Evolutionary conservation across 2,113 vertebrate species (phyloP), one percentile per base, ranked within the genome.

Genomic region (Cairina moschata): DNA sequence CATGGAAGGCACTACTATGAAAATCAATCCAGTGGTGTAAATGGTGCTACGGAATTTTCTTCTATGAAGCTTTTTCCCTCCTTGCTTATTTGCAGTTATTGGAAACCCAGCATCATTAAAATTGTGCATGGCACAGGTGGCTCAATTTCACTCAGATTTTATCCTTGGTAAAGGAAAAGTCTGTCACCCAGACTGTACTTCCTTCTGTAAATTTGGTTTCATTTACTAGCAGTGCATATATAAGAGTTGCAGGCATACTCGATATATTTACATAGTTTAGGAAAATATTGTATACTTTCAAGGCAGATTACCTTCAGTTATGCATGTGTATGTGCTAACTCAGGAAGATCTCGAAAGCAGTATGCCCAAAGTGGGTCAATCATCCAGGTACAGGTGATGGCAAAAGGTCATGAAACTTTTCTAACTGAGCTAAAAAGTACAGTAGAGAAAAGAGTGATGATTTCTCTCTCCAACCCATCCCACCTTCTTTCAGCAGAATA

Each of bases 321-420:
- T 38, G 4, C 9, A 55, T 8, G 3, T 4, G 0, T n/a, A 42
- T 29, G 23, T 56, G 25, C 15, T 60, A 36, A 74, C 6, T 60
- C 4, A 2, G 26, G 31, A 87, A 73, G 28, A 25, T 36, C 16
- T 4, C 68, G 56, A 59, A 86, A 40, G 55, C 32, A 44, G 4
- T 20, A 31, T 0, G 0, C 12, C n/a, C 29, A 38, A 68, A 73
- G 38, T 10, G 7, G 7, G 16, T 42, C 38, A 69, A 3, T 56
- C 28, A 85, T 80, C 10, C 40, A 72, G 21, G 42, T 63, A 5
- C 5, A 5, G 38, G 23, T 26, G 15, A 71, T 12, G 11, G 28
- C 8, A 78, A 84, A 71, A 63, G 14, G 13, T 65, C 36, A 36
- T 20, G 4, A 88, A 56, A 13, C 15, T 44, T 60, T 90, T 90